phyloP scores from a whole-genome alignment of 2,888 invertebrate genomes.

The Protodeltote pygarga region DNA sequence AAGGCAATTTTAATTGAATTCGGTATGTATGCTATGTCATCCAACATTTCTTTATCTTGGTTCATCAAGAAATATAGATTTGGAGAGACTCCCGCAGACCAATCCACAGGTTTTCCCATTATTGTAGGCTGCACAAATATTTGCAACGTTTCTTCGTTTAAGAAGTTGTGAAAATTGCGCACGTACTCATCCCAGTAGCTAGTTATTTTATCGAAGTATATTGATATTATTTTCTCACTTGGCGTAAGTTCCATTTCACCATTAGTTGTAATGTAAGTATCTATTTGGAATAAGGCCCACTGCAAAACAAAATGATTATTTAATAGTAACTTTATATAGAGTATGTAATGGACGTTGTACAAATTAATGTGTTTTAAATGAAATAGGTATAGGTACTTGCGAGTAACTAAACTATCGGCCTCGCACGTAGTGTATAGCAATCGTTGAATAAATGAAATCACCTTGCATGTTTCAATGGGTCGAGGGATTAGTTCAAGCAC shows the following conservation, averaged over 20 bases:
- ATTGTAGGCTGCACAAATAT: slow-evolving; percentile 94
- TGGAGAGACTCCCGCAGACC: slow-evolving; percentile 91
- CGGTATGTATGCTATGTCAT: slow-evolving; percentile 86
- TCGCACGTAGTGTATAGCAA: too few species aligned
- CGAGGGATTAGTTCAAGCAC: slow-evolving; percentile 82
- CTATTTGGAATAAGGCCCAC: slow-evolving; percentile 89
- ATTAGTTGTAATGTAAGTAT: slow-evolving; percentile 78
- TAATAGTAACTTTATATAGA: too few species aligned
- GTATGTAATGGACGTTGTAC: too few species aligned
- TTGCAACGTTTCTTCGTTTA: slow-evolving; percentile 90
- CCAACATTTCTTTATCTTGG: slow-evolving; percentile 88
- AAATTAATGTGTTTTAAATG: too few species aligned
- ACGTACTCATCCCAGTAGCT: slow-evolving; percentile 90
- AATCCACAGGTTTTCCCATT: slow-evolving; percentile 93
- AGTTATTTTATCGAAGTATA: slow-evolving; percentile 88
- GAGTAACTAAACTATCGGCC: too few species aligned
- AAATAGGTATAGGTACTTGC: too few species aligned
- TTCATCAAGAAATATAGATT: slow-evolving; percentile 90
- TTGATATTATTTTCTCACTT: slow-evolving; percentile 85
- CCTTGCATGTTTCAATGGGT: slow-evolving; percentile 79
- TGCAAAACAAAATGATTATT: too few species aligned
- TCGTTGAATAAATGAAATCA: slow-evolving; percentile 27
- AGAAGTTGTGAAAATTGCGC: slow-evolving; percentile 89
- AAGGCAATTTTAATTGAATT: slow-evolving; percentile 87
- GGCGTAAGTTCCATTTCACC: slow-evolving; percentile 87